Conservation (phyloP, 1,140 invertebrate species). For the Meloidogyne hapla region DNA sequence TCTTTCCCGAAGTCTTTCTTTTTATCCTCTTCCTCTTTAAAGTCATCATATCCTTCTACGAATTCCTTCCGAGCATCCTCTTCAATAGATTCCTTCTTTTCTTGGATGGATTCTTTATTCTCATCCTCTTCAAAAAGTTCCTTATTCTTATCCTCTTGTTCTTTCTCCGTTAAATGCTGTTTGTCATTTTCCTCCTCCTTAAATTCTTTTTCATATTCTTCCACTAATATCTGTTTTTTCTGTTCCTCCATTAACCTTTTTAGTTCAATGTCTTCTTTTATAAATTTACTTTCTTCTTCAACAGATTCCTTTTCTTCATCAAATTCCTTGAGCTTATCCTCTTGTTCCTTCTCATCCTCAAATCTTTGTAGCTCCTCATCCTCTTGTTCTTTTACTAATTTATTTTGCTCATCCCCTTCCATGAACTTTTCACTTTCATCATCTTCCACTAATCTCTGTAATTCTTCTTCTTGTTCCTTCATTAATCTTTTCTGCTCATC, state of each 20-base stretch:
- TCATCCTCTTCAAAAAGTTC: not conserved
- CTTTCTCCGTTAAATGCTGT: too few species aligned
- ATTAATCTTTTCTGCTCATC: not conserved
- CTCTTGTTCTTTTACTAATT: not conserved
- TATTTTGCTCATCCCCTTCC: not conserved
- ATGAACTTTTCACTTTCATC: too few species aligned
- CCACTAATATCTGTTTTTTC: not conserved
- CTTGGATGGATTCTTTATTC: not conserved
- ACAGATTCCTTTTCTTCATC: too few species aligned
- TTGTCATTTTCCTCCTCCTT: not conserved
- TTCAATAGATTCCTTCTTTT: not conserved
- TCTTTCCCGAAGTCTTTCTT: too few species aligned
- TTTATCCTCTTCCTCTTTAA: too few species aligned
- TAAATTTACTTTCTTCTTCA: too few species aligned
- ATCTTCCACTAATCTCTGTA: not conserved
- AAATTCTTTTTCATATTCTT: not conserved
- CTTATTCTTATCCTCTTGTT: not conserved
- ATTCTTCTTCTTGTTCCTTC: not conserved
- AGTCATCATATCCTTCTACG: too few species aligned
- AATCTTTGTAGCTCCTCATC: not conserved
- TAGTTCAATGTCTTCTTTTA: too few species aligned
- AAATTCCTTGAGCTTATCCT: not conserved
- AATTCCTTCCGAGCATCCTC: not conserved
- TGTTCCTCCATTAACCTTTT: too few species aligned
- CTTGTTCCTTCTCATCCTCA: not conserved